Conservation (phyloP, 2,113 vertebrate genomes). For the Sinosuthora webbiana region DNA sequence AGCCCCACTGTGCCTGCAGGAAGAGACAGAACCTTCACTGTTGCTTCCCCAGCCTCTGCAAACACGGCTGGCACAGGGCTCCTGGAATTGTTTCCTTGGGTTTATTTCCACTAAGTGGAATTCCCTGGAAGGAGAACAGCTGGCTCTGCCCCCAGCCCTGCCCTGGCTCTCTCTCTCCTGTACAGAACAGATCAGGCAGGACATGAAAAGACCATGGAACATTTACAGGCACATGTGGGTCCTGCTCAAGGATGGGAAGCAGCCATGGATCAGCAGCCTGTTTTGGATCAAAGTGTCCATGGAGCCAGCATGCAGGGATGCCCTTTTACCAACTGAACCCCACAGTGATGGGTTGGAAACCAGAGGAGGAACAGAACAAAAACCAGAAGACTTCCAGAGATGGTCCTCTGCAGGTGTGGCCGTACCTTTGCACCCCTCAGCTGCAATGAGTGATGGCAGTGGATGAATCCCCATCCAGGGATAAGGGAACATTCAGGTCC, state of each 20-base stretch:
- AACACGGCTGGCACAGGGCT: fast-evolving
- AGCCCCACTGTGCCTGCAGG: neutral
- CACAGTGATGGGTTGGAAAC: neutral
- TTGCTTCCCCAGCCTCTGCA: fast-evolving
- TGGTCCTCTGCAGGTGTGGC: neutral
- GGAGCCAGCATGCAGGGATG: neutral
- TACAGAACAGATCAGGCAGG: neutral
- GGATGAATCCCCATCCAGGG: fast-evolving
- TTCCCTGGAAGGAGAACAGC: fast-evolving
- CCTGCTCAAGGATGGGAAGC: neutral
- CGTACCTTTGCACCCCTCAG: neutral
- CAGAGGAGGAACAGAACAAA: neutral
- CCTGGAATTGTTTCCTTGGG: neutral
- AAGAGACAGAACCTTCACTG: neutral
- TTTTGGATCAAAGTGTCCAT: neutral
- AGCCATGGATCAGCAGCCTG: fast-evolving
- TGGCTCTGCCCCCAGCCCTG: neutral
- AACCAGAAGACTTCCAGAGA: fast-evolving
- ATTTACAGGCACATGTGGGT: fast-evolving
- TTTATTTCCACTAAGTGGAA: neutral
- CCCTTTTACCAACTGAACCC: neutral
- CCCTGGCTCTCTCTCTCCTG: fast-evolving
- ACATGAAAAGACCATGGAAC: neutral
- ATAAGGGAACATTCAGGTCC: neutral
- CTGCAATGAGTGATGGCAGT: fast-evolving